phyloP scores from a whole-genome alignment of 2,797 vertebrate genomes.

The Sebastes kiyomatsui region DNA sequence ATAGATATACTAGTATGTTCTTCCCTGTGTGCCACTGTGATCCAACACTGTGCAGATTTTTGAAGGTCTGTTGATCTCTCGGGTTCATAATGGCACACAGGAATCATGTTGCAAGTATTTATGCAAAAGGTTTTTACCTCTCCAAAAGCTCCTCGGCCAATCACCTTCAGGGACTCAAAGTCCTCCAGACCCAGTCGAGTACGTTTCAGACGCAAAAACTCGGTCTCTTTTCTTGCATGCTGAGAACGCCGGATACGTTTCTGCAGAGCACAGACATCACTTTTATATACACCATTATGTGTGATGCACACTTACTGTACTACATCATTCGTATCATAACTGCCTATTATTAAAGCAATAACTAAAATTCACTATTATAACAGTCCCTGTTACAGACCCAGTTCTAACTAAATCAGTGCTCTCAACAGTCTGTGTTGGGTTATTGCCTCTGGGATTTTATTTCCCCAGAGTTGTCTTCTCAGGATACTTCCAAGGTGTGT shows the following conservation, averaged over 20 bases:
- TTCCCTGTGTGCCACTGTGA: neutral
- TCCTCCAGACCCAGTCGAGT: constrained; percentile 96
- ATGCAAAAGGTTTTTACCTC: constrained; percentile 83
- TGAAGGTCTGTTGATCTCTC: neutral
- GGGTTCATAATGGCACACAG: neutral
- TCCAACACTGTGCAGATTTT: neutral
- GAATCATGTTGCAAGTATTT: neutral
- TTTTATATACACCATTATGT: neutral
- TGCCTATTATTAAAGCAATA: neutral
- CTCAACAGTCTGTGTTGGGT: neutral
- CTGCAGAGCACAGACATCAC: constrained; percentile 68
- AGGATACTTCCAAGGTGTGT: no score
- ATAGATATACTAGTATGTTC: neutral
- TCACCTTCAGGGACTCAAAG: constrained; percentile 98
- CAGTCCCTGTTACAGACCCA: neutral
- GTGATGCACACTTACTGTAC: neutral
- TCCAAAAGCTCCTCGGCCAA: constrained; percentile 97
- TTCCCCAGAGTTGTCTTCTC: neutral
- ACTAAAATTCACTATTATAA: neutral
- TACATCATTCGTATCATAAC: neutral
- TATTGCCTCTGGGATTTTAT: neutral
- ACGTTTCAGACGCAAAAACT: constrained; percentile 97
- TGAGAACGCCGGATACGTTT: constrained; percentile 93
- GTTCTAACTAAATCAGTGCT: neutral
- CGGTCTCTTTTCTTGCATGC: constrained; percentile 96